Conservation (phyloP, 2,888 invertebrate genomes). For the Rotaria magnacalcarata region DNA sequence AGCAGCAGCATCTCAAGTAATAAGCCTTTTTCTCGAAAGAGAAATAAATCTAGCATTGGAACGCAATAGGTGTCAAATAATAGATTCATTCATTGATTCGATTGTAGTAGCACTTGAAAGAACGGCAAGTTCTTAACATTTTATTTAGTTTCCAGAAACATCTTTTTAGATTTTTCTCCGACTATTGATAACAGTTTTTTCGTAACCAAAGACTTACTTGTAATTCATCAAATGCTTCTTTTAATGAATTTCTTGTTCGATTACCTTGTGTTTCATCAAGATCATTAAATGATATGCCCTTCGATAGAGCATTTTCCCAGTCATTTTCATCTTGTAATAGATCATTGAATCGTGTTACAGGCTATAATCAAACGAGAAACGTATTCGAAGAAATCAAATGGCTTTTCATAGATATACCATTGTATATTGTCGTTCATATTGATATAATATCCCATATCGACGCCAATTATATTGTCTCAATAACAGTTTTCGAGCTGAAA, state of each 20-base stretch:
- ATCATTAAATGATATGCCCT: constrained; percentile 21
- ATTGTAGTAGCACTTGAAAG: neutral
- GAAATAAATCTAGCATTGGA: no score
- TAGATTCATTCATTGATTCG: neutral
- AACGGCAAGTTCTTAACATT: neutral
- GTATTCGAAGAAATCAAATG: no score
- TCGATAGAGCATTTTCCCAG: constrained; percentile 27
- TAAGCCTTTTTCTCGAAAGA: no score
- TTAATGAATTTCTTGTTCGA: constrained; percentile 15
- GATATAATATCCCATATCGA: constrained; percentile 85
- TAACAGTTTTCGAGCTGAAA: constrained; percentile 68
- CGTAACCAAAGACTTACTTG: neutral
- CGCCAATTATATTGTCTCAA: constrained; percentile 93
- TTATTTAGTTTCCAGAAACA: neutral
- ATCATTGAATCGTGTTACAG: constrained; percentile 27
- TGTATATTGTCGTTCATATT: constrained; percentile 19
- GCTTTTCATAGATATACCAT: neutral
- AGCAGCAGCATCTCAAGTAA: no score
- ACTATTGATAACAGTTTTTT: no score
- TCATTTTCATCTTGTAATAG: constrained; percentile 2
- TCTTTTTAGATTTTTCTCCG: neutral
- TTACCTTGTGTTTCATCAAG: neutral
- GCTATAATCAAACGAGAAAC: neutral
- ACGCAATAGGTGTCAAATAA: neutral
- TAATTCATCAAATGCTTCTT: constrained; percentile 29